Evolutionary conservation across 2,113 vertebrate species (phyloP), one percentile per base, ranked within the genome.

Genomic region (Cochlearius cochlearius): DNA sequence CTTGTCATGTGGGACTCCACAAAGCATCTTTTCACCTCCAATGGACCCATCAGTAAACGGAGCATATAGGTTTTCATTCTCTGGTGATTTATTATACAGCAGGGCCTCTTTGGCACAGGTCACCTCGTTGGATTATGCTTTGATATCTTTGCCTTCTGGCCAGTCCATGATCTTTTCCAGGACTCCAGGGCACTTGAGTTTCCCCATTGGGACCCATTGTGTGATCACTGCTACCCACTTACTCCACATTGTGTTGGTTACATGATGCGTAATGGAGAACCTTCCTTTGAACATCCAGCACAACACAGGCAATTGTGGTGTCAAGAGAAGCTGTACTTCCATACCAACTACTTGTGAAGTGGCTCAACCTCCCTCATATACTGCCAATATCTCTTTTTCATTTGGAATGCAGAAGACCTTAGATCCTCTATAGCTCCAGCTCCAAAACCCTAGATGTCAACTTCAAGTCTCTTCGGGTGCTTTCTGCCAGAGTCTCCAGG

Each of bases 261-360:
- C 32, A 11, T 5, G 14, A 45, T 45, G 17, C 39, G 4, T 63
- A 62, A 26, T 5, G 18, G 11, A 12, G 23, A 77, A 3, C 8
- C 36, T 78, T 81, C 8, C 25, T 89, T 55, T 43, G 73, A 86
- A 47, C 30, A 41, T 39, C 63, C 49, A 82, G 26, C 49, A 62
- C 45, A 79, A 11, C 21, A 16, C 13, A 60, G 19, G 47, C 9
- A 60, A 23, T 4, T 56, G 11, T 0, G 0, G 9, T 39, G 21
- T 14, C n/a, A 77, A 73, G 49, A 39, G 23, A 20, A 87, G 11
- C 10, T 73, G 20, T 9, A 52, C 4, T 73, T 88, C 60, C 19
- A n/a, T 52, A 49, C 12, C 15, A 73, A 16, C 16, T 68, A 15
- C 17, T 56, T 87, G 62, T 62, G 41, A 88, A 78, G 17, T 32